Conservation (phyloP, 2,888 invertebrate species). For the Andricus curvator region DNA sequence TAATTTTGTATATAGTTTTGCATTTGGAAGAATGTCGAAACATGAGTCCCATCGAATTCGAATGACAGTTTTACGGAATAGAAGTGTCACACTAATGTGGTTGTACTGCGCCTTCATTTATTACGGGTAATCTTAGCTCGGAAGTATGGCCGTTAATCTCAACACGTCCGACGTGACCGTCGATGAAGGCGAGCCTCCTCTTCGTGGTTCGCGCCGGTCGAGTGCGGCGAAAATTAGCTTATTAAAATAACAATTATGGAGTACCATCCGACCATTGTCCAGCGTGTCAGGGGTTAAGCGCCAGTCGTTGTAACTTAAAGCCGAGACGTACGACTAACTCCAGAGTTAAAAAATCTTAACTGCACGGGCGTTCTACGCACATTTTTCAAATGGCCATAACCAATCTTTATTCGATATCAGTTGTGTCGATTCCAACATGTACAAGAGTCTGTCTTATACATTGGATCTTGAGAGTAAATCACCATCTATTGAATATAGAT, state of each 20-base stretch:
- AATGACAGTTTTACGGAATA: constrained; percentile 33
- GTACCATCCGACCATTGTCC: constrained; percentile 68
- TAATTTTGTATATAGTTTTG: no score
- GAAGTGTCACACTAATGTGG: constrained; percentile 15
- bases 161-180: constrained; percentile 59
- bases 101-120: constrained; percentile 50
- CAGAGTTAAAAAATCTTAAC: constrained; percentile 23
- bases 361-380: constrained; percentile 6
- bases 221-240: constrained; percentile 71
- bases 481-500: neutral
- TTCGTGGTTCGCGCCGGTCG: constrained; percentile 54
- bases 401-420: constrained; percentile 20
- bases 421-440: neutral
- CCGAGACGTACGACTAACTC: constrained; percentile 55
- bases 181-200: constrained; percentile 57
- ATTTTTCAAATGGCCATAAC: constrained; percentile 29
- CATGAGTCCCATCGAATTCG: neutral
- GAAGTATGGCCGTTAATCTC: constrained; percentile 67
- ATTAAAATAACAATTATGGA: constrained; percentile 74
- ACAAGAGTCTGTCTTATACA: neutral
- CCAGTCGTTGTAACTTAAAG: constrained; percentile 69
- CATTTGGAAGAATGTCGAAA: neutral
- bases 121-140: constrained; percentile 61
- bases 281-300: constrained; percentile 68
- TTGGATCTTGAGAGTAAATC: neutral